Conservation (phyloP, 2,797 vertebrate species). For the Lepilemur ruficaudatus region DNA sequence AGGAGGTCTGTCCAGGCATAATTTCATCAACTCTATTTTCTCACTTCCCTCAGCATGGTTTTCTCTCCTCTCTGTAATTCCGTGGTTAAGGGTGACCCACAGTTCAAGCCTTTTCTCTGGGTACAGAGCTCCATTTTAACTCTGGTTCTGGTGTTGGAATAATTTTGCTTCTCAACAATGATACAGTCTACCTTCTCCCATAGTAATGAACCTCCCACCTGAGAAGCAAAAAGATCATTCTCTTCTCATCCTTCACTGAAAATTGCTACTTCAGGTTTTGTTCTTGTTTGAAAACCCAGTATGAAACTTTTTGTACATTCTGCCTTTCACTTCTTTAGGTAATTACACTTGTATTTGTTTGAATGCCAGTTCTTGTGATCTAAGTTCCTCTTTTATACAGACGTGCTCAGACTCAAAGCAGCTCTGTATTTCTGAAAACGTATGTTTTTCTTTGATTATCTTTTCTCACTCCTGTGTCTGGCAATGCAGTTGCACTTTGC, state of each 20-base stretch:
- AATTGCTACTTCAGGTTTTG: neutral
- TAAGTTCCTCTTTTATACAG: neutral
- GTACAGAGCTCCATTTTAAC: neutral
- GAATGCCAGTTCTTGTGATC: neutral
- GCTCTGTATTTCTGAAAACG: neutral
- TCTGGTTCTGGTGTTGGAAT: neutral
- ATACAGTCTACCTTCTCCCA: neutral
- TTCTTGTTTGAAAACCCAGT: conserved; percentile 15
- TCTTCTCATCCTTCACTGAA: neutral
- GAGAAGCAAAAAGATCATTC: neutral
- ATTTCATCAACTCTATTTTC: neutral
- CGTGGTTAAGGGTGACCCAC: neutral
- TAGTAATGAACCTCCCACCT: neutral
- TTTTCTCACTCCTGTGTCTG: neutral
- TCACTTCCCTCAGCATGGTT: neutral
- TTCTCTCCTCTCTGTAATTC: neutral
- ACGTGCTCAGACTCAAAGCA: neutral
- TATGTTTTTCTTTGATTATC: neutral
- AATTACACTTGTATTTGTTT: neutral
- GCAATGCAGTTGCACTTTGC: neutral
- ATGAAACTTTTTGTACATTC: neutral
- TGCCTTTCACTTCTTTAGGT: neutral
- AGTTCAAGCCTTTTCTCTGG: neutral
- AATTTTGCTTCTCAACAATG: neutral
- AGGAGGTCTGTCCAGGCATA: neutral